Evolutionary conservation across 2,797 vertebrate species (phyloP).

Genomic region (Muraenolepis orangiensis): DNA sequence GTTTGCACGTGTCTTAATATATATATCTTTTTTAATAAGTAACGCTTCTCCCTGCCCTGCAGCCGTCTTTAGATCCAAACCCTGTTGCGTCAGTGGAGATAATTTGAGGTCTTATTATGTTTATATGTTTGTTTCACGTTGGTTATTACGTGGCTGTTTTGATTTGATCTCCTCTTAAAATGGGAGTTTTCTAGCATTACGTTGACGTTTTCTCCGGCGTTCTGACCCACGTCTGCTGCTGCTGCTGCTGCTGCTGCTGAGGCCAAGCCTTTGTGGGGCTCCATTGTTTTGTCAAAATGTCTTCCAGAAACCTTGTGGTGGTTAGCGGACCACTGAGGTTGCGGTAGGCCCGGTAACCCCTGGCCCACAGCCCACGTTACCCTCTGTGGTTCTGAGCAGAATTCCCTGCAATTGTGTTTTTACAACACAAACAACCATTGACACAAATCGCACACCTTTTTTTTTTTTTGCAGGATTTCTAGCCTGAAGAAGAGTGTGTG

Average conservation of each 20-base stretch:
- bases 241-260: no score
- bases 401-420: constrained; percentile 10
- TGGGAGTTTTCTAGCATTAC: not conserved
- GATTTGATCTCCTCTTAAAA: not conserved
- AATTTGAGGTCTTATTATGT: not conserved
- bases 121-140: not conserved
- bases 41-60: no score
- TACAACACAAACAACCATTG: constrained; percentile 24
- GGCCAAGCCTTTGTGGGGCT: not conserved
- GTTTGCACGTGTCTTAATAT: not conserved
- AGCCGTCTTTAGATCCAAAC: not conserved
- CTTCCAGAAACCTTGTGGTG: not conserved
- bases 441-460: no score
- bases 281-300: not conserved
- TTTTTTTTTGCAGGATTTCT: constrained; percentile 41
- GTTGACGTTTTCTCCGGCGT: not conserved
- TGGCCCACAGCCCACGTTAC: constrained; percentile 54
- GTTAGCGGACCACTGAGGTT: constrained; percentile 41
- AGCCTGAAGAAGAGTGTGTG: constrained; percentile 51
- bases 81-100: not conserved
- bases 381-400: constrained; percentile 54
- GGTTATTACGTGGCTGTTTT: not conserved
- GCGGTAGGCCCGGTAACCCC: constrained; percentile 68
- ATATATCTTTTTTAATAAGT: no score
- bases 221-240: no score